Conservation (phyloP, 2,888 invertebrate species). For the Eilema caniola region DNA sequence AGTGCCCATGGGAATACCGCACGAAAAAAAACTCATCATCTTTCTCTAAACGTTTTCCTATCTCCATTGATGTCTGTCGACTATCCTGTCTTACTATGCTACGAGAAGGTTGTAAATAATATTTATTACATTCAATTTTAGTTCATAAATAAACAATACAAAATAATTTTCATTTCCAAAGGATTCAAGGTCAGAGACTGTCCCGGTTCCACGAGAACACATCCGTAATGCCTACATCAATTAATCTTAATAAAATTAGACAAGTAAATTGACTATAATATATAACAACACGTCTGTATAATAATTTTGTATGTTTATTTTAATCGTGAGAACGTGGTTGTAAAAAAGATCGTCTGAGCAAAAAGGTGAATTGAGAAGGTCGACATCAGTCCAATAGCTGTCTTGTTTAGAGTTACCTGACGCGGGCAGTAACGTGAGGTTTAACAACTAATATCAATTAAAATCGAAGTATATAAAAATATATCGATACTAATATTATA, state of each 20-base stretch:
- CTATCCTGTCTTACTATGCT: no score
- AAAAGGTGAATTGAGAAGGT: background rate
- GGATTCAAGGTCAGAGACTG: background rate
- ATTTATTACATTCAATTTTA: no score
- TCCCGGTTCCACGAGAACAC: background rate
- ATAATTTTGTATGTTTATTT: background rate
- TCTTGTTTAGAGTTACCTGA: background rate
- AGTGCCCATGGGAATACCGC: no score
- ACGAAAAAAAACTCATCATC: no score
- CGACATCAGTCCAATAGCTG: background rate
- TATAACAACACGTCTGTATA: background rate
- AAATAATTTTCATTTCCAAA: background rate
- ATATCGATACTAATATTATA: no score
- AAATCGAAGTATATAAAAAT: no score
- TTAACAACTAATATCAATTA: no score
- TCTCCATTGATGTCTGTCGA: no score
- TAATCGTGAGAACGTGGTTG: background rate
- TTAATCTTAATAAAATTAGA: conserved; percentile 4
- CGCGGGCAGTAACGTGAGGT: background rate
- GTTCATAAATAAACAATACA: background rate
- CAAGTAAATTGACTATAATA: conserved; percentile 2
- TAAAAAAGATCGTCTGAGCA: background rate
- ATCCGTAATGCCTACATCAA: background rate
- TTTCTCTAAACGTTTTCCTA: no score
- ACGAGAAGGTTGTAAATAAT: no score